Evolutionary conservation across 1,140 invertebrate genomes (phyloP), one percentile per base, ranked within the genome.

Genomic region (Dendrolimus punctatus): DNA sequence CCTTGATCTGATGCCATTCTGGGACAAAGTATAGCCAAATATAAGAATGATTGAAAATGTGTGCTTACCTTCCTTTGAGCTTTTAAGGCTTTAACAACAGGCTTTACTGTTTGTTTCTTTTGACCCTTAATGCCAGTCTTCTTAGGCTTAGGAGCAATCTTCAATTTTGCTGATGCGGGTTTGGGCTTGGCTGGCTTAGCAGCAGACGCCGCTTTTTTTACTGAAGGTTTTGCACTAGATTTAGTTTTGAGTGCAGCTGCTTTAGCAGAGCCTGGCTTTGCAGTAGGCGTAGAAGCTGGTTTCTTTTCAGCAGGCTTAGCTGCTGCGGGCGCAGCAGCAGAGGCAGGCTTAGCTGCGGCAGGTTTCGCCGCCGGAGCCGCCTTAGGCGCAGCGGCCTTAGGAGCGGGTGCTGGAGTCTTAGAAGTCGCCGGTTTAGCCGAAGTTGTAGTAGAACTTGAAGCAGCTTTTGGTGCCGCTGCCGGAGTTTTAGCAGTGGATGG

Each of bases 11-110:
- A 23, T 23, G 23, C 23, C 23, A 23, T 3, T 23, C 23, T 2
- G 23, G 23, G 23, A 2, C 23, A 23, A 23, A 23, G 23, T 23
- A 3, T 3, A 23, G 23, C 23, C 23, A 3, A 23, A 23, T 23
- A 23, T 3, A 23, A 23, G 23, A 23, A 23, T 23, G 23, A 23
- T 23, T 23, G 23, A 23, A 23, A 23, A 23, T 23, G 23, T 23
- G 3, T 23, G 47, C 57, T 73, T 80, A 95, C 95, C 91, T 96
- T 96, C 66, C 92, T 93, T 80, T 95, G 93, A 23, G 91, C 90
- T 76, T 93, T 94, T 44, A 91, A 87, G 51, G 94, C 94, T 62
- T 87, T 88, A 10, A 72, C 74, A 54, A 88, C 80, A 69, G 90
- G 88, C 67, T 93, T 92, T 8, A 88, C 83, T 55, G 88, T 87